Conservation (phyloP, 2,888 invertebrate species). For the Ctenicera cuprea region DNA sequence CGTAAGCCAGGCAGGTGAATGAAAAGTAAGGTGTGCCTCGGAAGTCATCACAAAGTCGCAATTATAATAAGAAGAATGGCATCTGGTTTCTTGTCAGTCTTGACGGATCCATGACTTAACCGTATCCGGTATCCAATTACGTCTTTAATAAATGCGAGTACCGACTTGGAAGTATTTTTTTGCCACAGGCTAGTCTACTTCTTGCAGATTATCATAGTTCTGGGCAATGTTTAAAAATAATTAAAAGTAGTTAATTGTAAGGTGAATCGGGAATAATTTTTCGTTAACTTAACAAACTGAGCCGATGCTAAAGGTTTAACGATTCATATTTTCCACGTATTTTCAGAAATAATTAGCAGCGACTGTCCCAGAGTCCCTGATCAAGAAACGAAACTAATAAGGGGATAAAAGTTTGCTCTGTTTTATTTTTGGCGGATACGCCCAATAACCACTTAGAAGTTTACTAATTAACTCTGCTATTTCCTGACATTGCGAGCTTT, state of each 20-base stretch:
- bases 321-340: neutral
- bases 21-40: slow-evolving; percentile 8
- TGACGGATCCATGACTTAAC: slow-evolving; percentile 29
- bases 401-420: slow-evolving; percentile 15
- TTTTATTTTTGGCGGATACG: slow-evolving; percentile 28
- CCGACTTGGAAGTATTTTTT: slow-evolving; percentile 18
- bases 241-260: neutral
- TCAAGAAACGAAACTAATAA: slow-evolving; percentile 4
- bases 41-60: slow-evolving; percentile 19
- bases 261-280: neutral
- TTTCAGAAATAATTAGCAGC: slow-evolving; percentile 3
- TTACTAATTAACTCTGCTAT: slow-evolving; percentile 25
- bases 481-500: neutral
- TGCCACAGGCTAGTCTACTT: slow-evolving; percentile 11
- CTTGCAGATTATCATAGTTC: neutral
- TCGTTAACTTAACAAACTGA: neutral
- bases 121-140: slow-evolving; percentile 36
- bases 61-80: slow-evolving; percentile 35
- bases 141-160: slow-evolving; percentile 37
- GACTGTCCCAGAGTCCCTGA: neutral
- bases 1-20: too few relatives aligned
- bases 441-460: slow-evolving; percentile 21
- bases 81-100: slow-evolving; percentile 21
- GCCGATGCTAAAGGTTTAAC: too few relatives aligned
- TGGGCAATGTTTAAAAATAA: neutral